phyloP scores from a whole-genome alignment of 2,888 invertebrate species.

The Boloria selene region DNA sequence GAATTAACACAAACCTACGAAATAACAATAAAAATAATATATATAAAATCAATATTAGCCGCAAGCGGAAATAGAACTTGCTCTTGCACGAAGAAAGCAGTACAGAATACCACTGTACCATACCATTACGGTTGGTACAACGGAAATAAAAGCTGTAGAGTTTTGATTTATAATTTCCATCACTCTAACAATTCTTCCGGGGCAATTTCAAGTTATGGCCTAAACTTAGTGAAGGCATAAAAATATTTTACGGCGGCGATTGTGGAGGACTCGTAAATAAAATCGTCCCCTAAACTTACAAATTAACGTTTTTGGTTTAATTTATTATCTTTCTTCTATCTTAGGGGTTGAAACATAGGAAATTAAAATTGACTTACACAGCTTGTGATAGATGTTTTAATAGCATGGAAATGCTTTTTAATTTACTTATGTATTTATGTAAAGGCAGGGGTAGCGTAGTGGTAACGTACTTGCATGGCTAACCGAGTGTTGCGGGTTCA shows the following conservation, averaged over 20 bases:
- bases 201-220: slow-evolving; percentile 13
- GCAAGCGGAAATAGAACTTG: too few species aligned
- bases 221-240: slow-evolving; percentile 15
- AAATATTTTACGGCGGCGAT: slow-evolving; percentile 14
- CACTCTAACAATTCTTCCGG: slow-evolving; percentile 7
- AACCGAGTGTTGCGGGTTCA: too few species aligned
- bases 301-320: slow-evolving; percentile 8
- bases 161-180: slow-evolving; percentile 16
- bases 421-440: too few species aligned
- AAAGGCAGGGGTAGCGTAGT: too few species aligned
- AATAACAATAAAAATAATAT: too few species aligned
- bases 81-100: too few species aligned
- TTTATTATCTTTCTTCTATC: slow-evolving; percentile 8
- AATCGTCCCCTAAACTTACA: slow-evolving; percentile 16
- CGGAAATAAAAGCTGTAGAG: slow-evolving; percentile 3
- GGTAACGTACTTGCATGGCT: too few species aligned
- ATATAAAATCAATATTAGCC: too few species aligned
- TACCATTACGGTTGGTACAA: neutral
- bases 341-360: neutral
- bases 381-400: too few species aligned
- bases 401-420: too few species aligned
- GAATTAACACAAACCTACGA: too few species aligned
- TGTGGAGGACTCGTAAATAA: slow-evolving; percentile 15
- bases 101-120: neutral
- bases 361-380: neutral